Evolutionary conservation across 2,113 vertebrate genomes (phyloP), one percentile per base, ranked within the genome.

Genomic region (Egretta garzetta): DNA sequence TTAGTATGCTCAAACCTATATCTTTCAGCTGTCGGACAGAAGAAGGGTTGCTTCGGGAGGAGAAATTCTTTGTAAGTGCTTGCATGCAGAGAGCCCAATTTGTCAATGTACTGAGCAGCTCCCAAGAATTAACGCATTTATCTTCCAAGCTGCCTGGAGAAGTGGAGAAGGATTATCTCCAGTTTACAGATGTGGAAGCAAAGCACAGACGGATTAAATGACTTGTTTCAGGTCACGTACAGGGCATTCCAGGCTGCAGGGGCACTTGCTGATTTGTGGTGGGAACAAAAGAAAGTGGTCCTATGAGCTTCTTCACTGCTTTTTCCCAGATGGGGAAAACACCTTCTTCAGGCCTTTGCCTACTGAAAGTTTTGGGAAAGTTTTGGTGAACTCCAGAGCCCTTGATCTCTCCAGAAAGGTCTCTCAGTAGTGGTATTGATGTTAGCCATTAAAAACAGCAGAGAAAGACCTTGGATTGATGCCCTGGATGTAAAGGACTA

Each of bases 1-100:
- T 97, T 96, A 97, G 71, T 86, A 67, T 83, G 86, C 94, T 96
- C 93, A 97, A 95, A 88, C 52, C 84, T 91, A 26, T 94, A 97
- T 97, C 96, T 96, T 89, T 96, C 95, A 92, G 56, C 91, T 97
- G 95, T 96, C 97, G 95, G 88, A 95, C 14, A 87, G 81, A 92
- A 83, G 92, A 82, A 88, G 63, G 12, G 41, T 66, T 96, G 71
- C 72, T 93, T 94, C 90, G 94, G 80, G 49, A 97, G 71, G 0
- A 90, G 64, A 71, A 50, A 7, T 94, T 81, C 96, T 83, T 94
- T 66, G 3, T 86, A 79, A 88, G 59, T 84, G 59, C 73, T 92
- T 94, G 80, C 88, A 96, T 92, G 43, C 86, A 62, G 83, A 91
- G 60, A 86, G 52, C 63, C 83, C 83, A 81, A 95, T 97, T 95